Evolutionary conservation across 1,140 invertebrate genomes (phyloP), one percentile per base, ranked within the genome.

Genomic region (Caenorhabditis latens): DNA sequence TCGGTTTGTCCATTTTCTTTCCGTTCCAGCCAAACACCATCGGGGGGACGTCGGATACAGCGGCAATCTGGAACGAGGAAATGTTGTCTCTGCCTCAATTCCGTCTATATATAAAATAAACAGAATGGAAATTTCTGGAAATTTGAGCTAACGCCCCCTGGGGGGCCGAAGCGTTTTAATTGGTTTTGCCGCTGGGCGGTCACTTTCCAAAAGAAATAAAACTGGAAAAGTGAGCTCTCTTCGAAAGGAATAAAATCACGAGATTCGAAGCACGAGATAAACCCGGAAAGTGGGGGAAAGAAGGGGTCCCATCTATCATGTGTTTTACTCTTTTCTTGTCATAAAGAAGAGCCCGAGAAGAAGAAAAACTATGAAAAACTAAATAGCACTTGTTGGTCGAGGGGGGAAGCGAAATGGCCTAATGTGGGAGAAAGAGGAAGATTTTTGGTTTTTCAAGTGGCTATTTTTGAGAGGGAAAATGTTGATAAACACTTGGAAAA

Each of bases 241-340:
- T 32, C 42, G 32, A 46, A 58, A 63, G 53, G 42, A 21, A 46
- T 40, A 65, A 46, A 48, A 71, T 79, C 71, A 79, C 71, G 46
- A 79, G 71, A 79, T 79, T 24, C 71, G 71, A n/a, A 46, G 71
- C 46, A 79, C 71, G 71, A 79, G 71, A 79, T 79, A 79, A 79
- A 50, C 46, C 46, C 67, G 11, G 24, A 40, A 40, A 40, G n/a
- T 8, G 6, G 61, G 9, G 42, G 16, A 9, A 71, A n/a, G 16
- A 71, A 8, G 61, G 61, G 61, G 14, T 24, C 71, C 46, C 71
- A 79, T 79, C 71, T 79, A 79, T 79, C 71, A 79, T 50, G 71
- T 79, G 71, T 50, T 79, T 50, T 79, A 50, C 71, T 79, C 71
- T 79, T 14, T 14, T 63, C 21, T 71, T 43, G 14, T 19, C 21